These are phyloP conservation scores for Cheilosia scutellata DNA, from an alignment of 2,888 invertebrate species.

Conservation along the genomic window DNA sequence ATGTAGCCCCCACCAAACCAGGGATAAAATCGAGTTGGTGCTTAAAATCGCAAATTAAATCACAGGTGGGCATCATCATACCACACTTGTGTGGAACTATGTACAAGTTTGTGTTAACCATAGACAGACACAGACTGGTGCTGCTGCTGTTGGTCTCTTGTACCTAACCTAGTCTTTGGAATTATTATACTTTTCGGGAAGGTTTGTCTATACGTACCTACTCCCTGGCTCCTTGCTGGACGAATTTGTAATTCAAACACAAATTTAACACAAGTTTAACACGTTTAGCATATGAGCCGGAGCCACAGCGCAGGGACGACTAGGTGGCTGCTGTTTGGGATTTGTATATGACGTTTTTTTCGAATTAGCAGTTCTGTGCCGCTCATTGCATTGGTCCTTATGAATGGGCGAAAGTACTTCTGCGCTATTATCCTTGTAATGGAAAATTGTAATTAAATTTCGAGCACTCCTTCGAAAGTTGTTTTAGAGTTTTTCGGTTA, in stretches of 20 bases:
- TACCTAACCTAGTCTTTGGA: conserved; percentile 11
- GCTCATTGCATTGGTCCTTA: too few relatives aligned
- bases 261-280: conserved; percentile 73
- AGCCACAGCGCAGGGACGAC: background rate
- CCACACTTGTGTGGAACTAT: conserved; percentile 16
- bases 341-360: too few relatives aligned
- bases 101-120: conserved; percentile 66
- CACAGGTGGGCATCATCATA: conserved; percentile 66
- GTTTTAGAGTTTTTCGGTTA: too few relatives aligned
- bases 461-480: too few relatives aligned
- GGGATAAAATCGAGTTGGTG: conserved; percentile 68
- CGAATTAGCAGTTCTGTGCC: background rate
- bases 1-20: conserved; percentile 25
- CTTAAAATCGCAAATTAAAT: conserved; percentile 74
- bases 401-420: too few relatives aligned
- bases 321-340: too few relatives aligned
- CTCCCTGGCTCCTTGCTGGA: conserved; percentile 49
- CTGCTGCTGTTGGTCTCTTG: conserved; percentile 12
- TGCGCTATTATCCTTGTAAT: too few relatives aligned
- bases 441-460: too few relatives aligned
- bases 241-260: conserved; percentile 72
- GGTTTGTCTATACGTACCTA: conserved; percentile 3
- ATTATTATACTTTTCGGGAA: conserved; percentile 8
- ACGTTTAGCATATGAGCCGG: conserved; percentile 70
- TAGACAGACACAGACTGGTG: conserved; percentile 42